Percentiles rank a stretch among this genome's conserved stretches.
Conservation (phyloP, 2,113 vertebrate species). For the Callionymus lyra region DNA sequence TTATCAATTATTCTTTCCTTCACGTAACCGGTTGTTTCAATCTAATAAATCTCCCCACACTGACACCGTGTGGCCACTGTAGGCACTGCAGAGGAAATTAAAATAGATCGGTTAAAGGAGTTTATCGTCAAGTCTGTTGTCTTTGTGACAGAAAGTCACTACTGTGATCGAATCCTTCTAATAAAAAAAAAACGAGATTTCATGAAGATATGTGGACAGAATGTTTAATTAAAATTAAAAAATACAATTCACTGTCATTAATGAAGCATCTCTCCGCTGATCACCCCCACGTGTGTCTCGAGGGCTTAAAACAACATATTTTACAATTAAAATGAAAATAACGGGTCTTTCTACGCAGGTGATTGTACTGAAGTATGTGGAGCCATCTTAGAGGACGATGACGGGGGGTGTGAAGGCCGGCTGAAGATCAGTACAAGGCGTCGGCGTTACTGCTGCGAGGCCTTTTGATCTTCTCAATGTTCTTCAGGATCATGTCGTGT, state of each 20-base stretch:
- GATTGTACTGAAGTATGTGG: conserved; percentile 54
- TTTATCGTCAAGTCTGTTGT: no score
- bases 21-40: no score
- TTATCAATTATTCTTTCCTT: no score
- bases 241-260: conserved; percentile 44
- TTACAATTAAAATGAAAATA: conserved; percentile 54
- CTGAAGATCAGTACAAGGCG: conserved; percentile 80
- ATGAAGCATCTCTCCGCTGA: conserved; percentile 14
- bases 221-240: conserved; percentile 64
- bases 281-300: conserved; percentile 12
- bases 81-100: no score
- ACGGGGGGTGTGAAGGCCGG: conserved; percentile 4
- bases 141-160: no score
- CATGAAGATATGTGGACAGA: conserved; percentile 41
- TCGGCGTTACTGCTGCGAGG: conserved; percentile 98
- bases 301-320: conserved; percentile 58
- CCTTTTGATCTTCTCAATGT: conserved; percentile 99
- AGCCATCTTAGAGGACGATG: conserved; percentile 3
- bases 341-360: conserved; percentile 45
- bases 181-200: conserved; percentile 3
- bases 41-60: no score
- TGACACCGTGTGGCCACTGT: no score
- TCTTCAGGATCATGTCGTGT: conserved; percentile 99
- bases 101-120: no score
- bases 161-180: no score